Evolutionary conservation across 2,888 invertebrate genomes (phyloP).

Genomic region (Hirtodrosophila histrioides): DNA sequence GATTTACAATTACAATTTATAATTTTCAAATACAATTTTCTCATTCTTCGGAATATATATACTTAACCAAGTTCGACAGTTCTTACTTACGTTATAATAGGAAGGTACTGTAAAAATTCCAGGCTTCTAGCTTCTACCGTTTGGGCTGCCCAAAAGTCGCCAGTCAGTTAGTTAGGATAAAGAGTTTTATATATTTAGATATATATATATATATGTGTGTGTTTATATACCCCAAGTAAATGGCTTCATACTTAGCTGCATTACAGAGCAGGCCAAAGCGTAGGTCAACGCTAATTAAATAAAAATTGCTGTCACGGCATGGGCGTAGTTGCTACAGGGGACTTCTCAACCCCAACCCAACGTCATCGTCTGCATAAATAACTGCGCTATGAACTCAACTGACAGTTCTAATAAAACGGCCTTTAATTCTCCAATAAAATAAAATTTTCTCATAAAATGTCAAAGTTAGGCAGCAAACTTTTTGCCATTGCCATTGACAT

Average conservation of each 20-base stretch:
- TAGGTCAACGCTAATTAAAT: constrained; percentile 72
- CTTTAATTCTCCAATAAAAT: constrained; percentile 49
- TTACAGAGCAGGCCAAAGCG: constrained; percentile 41
- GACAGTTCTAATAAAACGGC: constrained; percentile 48
- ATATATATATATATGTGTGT: constrained; percentile 21
- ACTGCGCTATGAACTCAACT: constrained; percentile 40
- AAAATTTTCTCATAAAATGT: constrained; percentile 56
- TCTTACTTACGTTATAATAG: no score
- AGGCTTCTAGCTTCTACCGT: no score
- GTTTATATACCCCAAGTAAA: constrained; percentile 22
- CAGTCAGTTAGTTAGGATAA: no score
- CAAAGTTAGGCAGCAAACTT: constrained; percentile 47
- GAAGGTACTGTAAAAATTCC: no score
- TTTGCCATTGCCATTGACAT: constrained; percentile 30
- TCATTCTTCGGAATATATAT: no score
- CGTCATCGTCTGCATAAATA: constrained; percentile 36
- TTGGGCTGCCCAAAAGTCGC: no score
- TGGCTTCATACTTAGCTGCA: constrained; percentile 26
- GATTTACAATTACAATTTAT: no score
- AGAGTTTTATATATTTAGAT: no score
- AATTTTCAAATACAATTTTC: no score
- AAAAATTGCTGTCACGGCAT: constrained; percentile 50
- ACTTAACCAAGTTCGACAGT: no score
- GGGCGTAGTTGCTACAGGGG: constrained; percentile 14
- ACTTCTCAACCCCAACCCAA: constrained; percentile 1